A percentile compares a stretch with the other conserved stretches of the same genome.
phyloP scores from a whole-genome alignment of 2,888 invertebrate species.

The Mimumesa dahlbomi region DNA sequence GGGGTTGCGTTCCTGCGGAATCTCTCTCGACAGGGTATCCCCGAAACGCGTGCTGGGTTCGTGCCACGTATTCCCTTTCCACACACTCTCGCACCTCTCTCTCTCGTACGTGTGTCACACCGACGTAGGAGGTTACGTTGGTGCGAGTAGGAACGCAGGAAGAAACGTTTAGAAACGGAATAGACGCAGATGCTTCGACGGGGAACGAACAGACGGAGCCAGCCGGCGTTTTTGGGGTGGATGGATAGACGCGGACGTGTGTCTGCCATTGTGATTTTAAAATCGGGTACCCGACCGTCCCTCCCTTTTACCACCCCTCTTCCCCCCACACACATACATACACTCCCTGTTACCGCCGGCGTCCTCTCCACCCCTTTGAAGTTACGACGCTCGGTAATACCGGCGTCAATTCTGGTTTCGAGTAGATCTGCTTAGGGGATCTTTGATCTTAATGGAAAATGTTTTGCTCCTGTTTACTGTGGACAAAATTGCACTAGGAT shows the following conservation, averaged over 20 bases:
- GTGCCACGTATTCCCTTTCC: slow-evolving; percentile 59
- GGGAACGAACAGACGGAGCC: slow-evolving; percentile 54
- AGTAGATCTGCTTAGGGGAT: slow-evolving; percentile 8
- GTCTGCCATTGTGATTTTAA: slow-evolving; percentile 79
- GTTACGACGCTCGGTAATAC: slow-evolving; percentile 24
- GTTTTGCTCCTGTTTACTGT: background rate
- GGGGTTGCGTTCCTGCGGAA: slow-evolving; percentile 61
- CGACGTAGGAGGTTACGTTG: background rate
- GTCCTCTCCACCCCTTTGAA: slow-evolving; percentile 55
- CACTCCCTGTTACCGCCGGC: slow-evolving; percentile 25
- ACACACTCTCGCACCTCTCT: slow-evolving; percentile 2
- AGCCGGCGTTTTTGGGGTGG: slow-evolving; percentile 58
- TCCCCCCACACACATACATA: too few relatives aligned
- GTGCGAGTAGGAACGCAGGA: slow-evolving; percentile 24
- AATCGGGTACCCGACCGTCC: slow-evolving; percentile 71
- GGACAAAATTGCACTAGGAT: too few relatives aligned
- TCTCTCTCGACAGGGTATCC: slow-evolving; percentile 27
- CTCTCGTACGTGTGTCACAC: slow-evolving; percentile 1
- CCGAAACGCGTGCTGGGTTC: slow-evolving; percentile 64
- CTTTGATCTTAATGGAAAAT: slow-evolving; percentile 34
- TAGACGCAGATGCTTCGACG: slow-evolving; percentile 72
- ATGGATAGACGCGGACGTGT: slow-evolving; percentile 73
- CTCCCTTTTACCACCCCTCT: slow-evolving; percentile 46
- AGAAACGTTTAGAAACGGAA: slow-evolving; percentile 54
- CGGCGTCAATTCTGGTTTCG: slow-evolving; percentile 19